Percentiles rank a stretch among this genome's conserved stretches.
Conservation (phyloP, 2,797 vertebrate species). For the Menidia menidia region DNA sequence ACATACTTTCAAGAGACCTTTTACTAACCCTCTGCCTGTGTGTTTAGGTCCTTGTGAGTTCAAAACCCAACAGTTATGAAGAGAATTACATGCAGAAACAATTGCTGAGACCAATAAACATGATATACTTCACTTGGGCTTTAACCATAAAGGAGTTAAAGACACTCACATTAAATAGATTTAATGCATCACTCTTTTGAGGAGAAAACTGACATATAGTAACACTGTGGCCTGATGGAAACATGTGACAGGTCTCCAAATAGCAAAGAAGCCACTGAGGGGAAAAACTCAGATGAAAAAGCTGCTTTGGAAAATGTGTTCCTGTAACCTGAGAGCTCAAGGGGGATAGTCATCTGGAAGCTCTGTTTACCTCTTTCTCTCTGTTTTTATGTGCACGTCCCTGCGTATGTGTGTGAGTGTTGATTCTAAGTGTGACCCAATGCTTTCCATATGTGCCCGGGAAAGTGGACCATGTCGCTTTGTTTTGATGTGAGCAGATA, state of each 20-base stretch:
- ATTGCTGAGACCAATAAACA: constrained; percentile 3
- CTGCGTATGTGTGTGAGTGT: constrained; percentile 34
- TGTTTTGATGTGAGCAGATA: constrained; percentile 72
- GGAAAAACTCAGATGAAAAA: constrained; percentile 68
- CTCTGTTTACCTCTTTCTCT: constrained; percentile 65
- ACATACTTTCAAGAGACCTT: neutral
- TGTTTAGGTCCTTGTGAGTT: neutral
- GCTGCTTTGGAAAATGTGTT: constrained; percentile 74
- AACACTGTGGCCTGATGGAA: constrained; percentile 46
- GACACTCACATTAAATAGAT: constrained; percentile 3
- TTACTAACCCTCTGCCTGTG: neutral
- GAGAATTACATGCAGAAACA: neutral
- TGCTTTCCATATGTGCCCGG: constrained; percentile 71
- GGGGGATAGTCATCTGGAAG: constrained; percentile 73
- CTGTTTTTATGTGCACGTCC: constrained; percentile 38
- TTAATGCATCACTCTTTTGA: constrained; percentile 11
- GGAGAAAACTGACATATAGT: constrained; percentile 35
- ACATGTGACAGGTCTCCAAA: constrained; percentile 48
- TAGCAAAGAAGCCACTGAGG: constrained; percentile 36
- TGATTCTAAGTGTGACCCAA: constrained; percentile 49
- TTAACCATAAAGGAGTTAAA: neutral
- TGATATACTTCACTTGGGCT: neutral
- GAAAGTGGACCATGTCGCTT: constrained; percentile 51
- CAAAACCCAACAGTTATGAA: neutral
- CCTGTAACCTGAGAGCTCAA: constrained; percentile 67